Conservation (phyloP, 2,113 vertebrate genomes). For the Gobius niger region DNA sequence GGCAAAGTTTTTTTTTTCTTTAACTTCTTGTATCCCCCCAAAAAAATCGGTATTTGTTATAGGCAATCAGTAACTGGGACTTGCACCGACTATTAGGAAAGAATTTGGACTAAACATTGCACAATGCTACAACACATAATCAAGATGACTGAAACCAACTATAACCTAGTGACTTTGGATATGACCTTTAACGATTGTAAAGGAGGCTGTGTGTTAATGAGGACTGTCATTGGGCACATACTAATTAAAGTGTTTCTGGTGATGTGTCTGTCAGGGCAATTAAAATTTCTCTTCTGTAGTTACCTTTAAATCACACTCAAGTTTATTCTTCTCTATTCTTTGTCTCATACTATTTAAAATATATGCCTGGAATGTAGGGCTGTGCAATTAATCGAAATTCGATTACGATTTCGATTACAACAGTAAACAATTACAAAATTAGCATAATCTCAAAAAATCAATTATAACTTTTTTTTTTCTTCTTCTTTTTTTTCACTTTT, state of each 20-base stretch:
- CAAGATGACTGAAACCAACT: too few species aligned
- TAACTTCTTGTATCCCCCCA: neutral
- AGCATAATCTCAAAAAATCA: too few species aligned
- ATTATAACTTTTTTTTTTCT: too few species aligned
- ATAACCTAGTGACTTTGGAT: neutral
- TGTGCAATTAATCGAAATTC: too few species aligned
- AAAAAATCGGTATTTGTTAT: too few species aligned
- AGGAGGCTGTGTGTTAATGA: conserved; percentile 32
- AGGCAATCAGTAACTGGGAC: neutral
- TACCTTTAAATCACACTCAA: conserved; percentile 26
- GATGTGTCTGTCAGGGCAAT: conserved; percentile 41
- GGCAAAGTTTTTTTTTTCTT: conserved; percentile 18
- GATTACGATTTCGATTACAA: too few species aligned
- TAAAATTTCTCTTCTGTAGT: conserved; percentile 40
- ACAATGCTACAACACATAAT: too few species aligned
- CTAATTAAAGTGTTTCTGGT: conserved; percentile 58
- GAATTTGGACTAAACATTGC: neutral
- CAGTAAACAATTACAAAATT: too few species aligned
- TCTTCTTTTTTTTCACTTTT: too few species aligned
- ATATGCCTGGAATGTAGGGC: too few species aligned
- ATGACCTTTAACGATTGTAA: conserved; percentile 33
- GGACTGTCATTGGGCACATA: conserved; percentile 33
- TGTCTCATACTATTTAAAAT: neutral
- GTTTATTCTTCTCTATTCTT: neutral
- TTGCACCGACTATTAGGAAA: neutral